A percentile compares a stretch with the other conserved stretches of the same genome.
Evolutionary conservation across 1,140 invertebrate genomes (phyloP).

Genomic region (Chionoecetes opilio): DNA sequence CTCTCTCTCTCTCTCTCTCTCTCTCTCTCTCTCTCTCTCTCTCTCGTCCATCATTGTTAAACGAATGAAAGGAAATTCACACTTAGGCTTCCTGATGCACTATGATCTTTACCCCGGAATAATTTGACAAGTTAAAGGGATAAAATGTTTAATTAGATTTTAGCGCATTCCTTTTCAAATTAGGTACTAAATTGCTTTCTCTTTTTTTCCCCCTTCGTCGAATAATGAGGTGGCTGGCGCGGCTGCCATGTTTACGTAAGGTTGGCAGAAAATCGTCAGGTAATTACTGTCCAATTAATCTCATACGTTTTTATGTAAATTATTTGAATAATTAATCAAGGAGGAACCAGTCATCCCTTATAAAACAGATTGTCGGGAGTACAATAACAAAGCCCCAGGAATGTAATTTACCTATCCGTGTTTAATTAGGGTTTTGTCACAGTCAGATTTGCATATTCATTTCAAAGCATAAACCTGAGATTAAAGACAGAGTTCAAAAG

Average conservation of each 20-base stretch:
- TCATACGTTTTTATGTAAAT: not conserved
- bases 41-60: too few relatives aligned
- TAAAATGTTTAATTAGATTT: too few relatives aligned
- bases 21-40: too few relatives aligned
- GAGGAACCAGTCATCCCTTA: not conserved
- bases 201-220: not conserved
- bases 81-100: too few relatives aligned
- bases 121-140: too few relatives aligned
- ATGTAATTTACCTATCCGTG: not conserved
- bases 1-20: too few relatives aligned
- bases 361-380: not conserved
- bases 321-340: constrained; percentile 32
- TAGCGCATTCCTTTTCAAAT: too few relatives aligned
- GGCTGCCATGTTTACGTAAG: not conserved
- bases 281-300: constrained; percentile 21
- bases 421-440: constrained; percentile 30
- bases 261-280: not conserved
- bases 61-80: too few relatives aligned
- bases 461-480: not conserved
- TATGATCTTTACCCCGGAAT: too few relatives aligned
- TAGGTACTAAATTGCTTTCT: not conserved
- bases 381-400: not conserved
- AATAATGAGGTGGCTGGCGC: not conserved
- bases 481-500: constrained; percentile 21
- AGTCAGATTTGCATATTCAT: not conserved